Evolutionary conservation across 1,140 invertebrate genomes (phyloP).

Genomic region (Forficula auricularia): DNA sequence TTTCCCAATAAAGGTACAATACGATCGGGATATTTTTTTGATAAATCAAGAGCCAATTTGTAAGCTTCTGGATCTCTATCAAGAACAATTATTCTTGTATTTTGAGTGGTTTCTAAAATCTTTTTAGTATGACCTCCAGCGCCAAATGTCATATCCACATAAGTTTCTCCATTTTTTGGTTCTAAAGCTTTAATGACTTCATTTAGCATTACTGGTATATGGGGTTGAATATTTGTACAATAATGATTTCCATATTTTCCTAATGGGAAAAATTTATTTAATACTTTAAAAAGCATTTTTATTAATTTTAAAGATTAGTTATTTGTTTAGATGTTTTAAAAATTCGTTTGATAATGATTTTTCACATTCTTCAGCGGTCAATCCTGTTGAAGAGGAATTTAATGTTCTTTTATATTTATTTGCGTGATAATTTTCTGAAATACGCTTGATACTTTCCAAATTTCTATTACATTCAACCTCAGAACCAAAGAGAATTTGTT

Average conservation of each 20-base stretch:
- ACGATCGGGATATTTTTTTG: conserved; percentile 43
- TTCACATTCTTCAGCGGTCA: conserved; percentile 50
- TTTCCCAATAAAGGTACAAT: conserved; percentile 61
- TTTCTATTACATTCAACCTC: conserved; percentile 42
- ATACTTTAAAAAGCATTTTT: no score
- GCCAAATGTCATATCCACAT: conserved; percentile 87
- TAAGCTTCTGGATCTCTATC: conserved; percentile 74
- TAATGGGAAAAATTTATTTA: not conserved
- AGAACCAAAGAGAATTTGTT: conserved; percentile 32
- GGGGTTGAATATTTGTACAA: conserved; percentile 19
- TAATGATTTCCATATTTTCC: not conserved
- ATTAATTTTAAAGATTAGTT: conserved; percentile 26
- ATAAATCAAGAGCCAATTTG: conserved; percentile 42
- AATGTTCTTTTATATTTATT: conserved; percentile 39
- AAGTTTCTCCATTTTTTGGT: conserved; percentile 36
- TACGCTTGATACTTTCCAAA: conserved; percentile 43
- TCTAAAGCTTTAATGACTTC: conserved; percentile 51
- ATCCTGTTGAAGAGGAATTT: conserved; percentile 43
- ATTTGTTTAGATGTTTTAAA: conserved; percentile 33
- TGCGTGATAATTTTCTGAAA: conserved; percentile 49
- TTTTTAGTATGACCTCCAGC: conserved; percentile 67
- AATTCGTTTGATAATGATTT: conserved; percentile 50
- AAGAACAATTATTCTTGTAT: conserved; percentile 52
- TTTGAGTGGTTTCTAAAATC: conserved; percentile 35
- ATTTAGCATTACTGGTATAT: conserved; percentile 51